A percentile compares a stretch with the other conserved stretches of the same genome.
phyloP scores from a whole-genome alignment of 1,140 invertebrate genomes.

The Scaptodrosophila lebanonensis region DNA sequence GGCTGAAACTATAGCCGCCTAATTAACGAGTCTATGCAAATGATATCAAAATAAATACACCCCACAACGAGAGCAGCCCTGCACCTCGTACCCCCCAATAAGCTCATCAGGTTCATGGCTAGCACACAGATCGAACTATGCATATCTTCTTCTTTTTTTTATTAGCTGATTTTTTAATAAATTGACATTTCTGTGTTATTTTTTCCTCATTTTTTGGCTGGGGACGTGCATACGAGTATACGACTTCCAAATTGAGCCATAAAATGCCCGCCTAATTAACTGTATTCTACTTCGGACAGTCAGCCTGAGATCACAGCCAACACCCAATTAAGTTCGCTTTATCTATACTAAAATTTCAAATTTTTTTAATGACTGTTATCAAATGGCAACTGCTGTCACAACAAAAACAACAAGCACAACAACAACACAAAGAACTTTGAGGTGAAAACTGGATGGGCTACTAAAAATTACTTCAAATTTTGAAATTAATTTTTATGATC shows the following conservation, averaged over 20 bases:
- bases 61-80: conserved; percentile 6
- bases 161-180: conserved; percentile 56
- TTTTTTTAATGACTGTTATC: conserved; percentile 63
- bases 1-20: conserved; percentile 30
- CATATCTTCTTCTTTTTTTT: too few species aligned
- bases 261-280: conserved; percentile 65
- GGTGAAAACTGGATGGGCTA: too few species aligned
- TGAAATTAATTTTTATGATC: conserved; percentile 55
- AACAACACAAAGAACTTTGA: too few species aligned
- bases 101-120: conserved; percentile 11
- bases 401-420: conserved; percentile 20
- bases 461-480: conserved; percentile 38
- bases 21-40: conserved; percentile 73
- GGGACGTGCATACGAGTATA: conserved; percentile 14
- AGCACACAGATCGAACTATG: too few species aligned
- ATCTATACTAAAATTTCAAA: conserved; percentile 45
- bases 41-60: conserved; percentile 35
- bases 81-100: conserved; percentile 14
- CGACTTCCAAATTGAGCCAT: conserved; percentile 61
- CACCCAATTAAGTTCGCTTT: conserved; percentile 61
- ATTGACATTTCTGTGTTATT: conserved; percentile 63
- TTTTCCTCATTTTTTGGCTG: conserved; percentile 11
- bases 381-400: conserved; percentile 58
- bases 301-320: conserved; percentile 22
- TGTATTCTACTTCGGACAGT: conserved; percentile 45